Base-by-base conservation (phyloP, 2,113 vertebrate genomes). In the Chlorodrepanis virens region DNA sequence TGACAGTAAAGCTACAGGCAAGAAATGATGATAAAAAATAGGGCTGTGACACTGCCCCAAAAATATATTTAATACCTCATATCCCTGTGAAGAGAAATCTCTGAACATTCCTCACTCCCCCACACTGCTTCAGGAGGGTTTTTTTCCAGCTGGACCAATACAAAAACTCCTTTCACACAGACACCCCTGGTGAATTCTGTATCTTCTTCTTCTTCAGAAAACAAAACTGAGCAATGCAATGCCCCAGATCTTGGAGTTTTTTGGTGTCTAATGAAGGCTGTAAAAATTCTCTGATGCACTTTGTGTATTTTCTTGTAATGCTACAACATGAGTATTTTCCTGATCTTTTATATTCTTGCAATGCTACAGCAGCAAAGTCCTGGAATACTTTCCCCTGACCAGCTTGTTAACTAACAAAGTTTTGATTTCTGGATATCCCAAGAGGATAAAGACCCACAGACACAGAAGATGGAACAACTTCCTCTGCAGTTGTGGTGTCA, bases 401-500 rank as follows among this genome's bases (percentile, higher is more conserved):
- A 83, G 18, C 57, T 42, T 12, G 18, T 3, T 5, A 31, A 17
- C 23, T 29, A 81, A 39, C 14, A 11, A n/a, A n/a, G 31, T 29
- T 79, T 56, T 22, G 14, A 87, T 45, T 59, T 42, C 29, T 5
- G 6, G 18, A 37, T 16, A 33, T 12, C 33, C 29, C 27, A 35
- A 31, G 47, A 82, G 29, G 39, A 61, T 7, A 8, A 78, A 81
- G 24, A 47, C 42, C 19, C 13, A 47, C 5, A 25, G 31, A 37
- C 4, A 50, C 5, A 33, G 33, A 21, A 47, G 19, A 60, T 11
- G 28, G 23, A 35, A 29, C 28, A 57, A 7, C 11, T 59, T 25
- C 22, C 28, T n/a, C 44, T 12, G 3, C 0, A 1, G 14, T 11
- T 2, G 1, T 1, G 16, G 37, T 8, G 20, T 31, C 57, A 29